Evolutionary conservation across 1,140 invertebrate species (phyloP).

Genomic region (Rhyzopertha dominica): DNA sequence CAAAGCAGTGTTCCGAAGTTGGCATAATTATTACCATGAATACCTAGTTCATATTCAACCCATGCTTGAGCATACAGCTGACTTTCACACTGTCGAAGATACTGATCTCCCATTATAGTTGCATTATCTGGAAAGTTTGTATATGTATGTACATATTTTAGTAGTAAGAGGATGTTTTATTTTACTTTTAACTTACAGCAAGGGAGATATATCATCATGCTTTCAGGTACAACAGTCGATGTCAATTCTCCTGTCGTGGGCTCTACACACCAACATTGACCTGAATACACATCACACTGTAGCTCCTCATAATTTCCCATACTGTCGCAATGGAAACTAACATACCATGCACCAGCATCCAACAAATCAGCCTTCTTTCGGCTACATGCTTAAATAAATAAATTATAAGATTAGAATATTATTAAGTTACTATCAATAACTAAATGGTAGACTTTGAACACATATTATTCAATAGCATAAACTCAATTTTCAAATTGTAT

Average conservation of each 20-base stretch:
- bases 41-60: constrained; percentile 47
- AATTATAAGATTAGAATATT: background rate
- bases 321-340: constrained; percentile 53
- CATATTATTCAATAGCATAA: too few species aligned
- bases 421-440: background rate
- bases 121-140: constrained; percentile 3
- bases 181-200: constrained; percentile 51
- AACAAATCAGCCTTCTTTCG: constrained; percentile 49
- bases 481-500: too few species aligned
- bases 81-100: constrained; percentile 57
- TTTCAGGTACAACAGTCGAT: constrained; percentile 48
- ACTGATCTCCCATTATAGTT: constrained; percentile 45
- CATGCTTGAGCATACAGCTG: constrained; percentile 45
- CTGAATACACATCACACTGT: constrained; percentile 52
- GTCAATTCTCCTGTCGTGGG: constrained; percentile 50
- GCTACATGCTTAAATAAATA: constrained; percentile 50
- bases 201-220: constrained; percentile 49
- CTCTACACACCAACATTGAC: constrained; percentile 58
- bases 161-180: constrained; percentile 2
- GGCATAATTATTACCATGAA: constrained; percentile 49
- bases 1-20: constrained; percentile 48
- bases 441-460: too few species aligned
- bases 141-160: background rate
- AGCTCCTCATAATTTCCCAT: constrained; percentile 57
- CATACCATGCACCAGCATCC: constrained; percentile 37